Conservation (phyloP, 35 echinoderm and acorn worm genomes). For the Ophiothrix spiculata region DNA sequence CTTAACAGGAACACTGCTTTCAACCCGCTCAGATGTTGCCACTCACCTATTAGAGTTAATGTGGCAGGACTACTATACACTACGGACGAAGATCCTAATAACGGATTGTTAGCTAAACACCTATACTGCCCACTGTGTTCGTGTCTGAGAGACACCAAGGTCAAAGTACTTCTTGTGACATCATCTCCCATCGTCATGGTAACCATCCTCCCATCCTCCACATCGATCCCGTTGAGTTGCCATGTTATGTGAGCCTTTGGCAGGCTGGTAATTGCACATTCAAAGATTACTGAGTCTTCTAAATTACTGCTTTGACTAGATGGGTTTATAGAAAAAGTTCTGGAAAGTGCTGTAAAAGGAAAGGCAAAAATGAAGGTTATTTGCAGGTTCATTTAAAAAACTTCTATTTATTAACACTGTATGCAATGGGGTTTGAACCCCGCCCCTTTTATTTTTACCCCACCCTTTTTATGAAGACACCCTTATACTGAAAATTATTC, state of each 20-base stretch:
- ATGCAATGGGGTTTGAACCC: background rate
- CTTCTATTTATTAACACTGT: background rate
- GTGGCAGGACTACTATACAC: constrained; percentile 54
- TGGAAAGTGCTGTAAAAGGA: constrained; percentile 35
- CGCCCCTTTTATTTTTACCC: too few species aligned
- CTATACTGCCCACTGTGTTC: constrained; percentile 66
- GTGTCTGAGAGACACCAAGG: constrained; percentile 45
- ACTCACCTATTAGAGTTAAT: constrained; percentile 74
- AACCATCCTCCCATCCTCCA: constrained; percentile 17
- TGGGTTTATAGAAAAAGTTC: constrained; percentile 48
- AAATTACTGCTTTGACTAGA: constrained; percentile 42
- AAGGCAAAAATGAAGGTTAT: background rate
- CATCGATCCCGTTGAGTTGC: constrained; percentile 63
- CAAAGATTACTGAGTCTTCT: constrained; percentile 34
- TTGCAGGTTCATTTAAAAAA: background rate
- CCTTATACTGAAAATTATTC: too few species aligned
- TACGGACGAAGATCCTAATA: constrained; percentile 38
- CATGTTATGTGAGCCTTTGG: constrained; percentile 72
- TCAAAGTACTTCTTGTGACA: constrained; percentile 49
- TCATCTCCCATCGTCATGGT: constrained; percentile 17
- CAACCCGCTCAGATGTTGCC: background rate
- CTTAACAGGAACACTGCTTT: too few species aligned
- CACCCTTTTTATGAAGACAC: too few species aligned
- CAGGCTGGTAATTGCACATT: constrained; percentile 67
- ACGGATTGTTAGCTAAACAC: constrained; percentile 62